Evolutionary conservation across 2,797 vertebrate species (phyloP).

Genomic region (Pseudochirops corinnae): DNA sequence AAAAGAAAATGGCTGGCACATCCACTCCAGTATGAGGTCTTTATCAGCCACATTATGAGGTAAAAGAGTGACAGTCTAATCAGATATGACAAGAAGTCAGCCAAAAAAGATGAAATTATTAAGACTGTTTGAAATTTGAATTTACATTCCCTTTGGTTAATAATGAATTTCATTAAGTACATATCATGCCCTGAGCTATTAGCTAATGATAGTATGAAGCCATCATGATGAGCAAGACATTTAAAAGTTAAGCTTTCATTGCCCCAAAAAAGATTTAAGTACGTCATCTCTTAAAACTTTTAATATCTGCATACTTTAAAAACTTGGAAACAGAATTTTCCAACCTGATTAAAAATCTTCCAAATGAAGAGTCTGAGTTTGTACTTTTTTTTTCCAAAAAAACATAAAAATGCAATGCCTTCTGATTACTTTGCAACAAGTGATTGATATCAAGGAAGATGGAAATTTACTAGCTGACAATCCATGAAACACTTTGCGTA

Average conservation of each 20-base stretch:
- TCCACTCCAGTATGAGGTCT: not conserved
- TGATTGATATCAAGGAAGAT: not conserved
- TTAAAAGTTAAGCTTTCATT: not conserved
- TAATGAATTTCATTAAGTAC: not conserved
- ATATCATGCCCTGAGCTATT: not conserved
- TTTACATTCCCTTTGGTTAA: not conserved
- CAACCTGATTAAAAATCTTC: not conserved
- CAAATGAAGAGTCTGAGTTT: not conserved
- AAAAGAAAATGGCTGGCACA: not conserved
- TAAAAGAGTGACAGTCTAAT: not conserved
- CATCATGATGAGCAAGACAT: not conserved
- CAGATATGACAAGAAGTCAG: not conserved
- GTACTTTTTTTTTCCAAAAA: not conserved
- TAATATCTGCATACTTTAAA: not conserved
- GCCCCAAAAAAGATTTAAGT: not conserved
- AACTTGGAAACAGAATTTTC: not conserved
- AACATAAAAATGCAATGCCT: not conserved
- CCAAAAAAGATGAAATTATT: constrained; percentile 5
- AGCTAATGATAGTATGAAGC: not conserved
- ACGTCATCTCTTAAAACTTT: not conserved
- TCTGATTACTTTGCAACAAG: not conserved
- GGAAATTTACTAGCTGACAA: not conserved
- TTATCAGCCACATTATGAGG: not conserved
- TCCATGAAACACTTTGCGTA: not conserved
- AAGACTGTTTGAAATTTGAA: not conserved